Conservation (phyloP, 2,797 vertebrate species). For the Parauchenoglanis punctatus region DNA sequence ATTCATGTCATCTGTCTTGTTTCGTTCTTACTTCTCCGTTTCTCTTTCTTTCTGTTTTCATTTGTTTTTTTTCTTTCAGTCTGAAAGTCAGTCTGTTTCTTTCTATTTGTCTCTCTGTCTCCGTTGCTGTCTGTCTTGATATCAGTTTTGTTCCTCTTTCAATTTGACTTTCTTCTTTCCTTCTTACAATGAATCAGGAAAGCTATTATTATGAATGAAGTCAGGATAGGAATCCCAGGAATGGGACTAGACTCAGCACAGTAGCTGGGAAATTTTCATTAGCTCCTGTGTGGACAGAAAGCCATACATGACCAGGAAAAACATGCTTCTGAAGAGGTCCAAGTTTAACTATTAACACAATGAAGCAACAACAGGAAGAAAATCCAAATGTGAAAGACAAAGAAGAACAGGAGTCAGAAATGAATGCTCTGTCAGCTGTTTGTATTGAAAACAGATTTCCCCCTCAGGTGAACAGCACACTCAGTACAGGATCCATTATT, state of each 20-base stretch:
- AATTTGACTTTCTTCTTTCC: neutral
- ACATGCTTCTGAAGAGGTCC: neutral
- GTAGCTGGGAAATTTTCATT: neutral
- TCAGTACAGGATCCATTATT: neutral
- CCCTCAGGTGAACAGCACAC: neutral
- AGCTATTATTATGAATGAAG: neutral
- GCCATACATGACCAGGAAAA: neutral
- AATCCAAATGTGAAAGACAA: neutral
- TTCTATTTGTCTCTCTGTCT: neutral
- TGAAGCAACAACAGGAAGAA: neutral
- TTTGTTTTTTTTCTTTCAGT: neutral
- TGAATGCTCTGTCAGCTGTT: neutral
- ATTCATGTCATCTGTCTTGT: neutral
- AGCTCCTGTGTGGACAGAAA: neutral
- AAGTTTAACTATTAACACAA: neutral
- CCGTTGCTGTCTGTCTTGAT: neutral
- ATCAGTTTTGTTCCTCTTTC: neutral
- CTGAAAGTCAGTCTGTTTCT: neutral
- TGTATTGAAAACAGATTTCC: neutral
- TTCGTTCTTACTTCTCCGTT: neutral
- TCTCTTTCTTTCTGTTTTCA: neutral
- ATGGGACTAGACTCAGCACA: neutral
- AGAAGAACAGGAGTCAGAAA: neutral
- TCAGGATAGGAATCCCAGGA: neutral
- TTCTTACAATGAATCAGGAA: neutral